These are phyloP conservation scores for Zygaena filipendulae DNA, from an alignment of 2,888 invertebrate genomes.

Conservation along the genomic window DNA sequence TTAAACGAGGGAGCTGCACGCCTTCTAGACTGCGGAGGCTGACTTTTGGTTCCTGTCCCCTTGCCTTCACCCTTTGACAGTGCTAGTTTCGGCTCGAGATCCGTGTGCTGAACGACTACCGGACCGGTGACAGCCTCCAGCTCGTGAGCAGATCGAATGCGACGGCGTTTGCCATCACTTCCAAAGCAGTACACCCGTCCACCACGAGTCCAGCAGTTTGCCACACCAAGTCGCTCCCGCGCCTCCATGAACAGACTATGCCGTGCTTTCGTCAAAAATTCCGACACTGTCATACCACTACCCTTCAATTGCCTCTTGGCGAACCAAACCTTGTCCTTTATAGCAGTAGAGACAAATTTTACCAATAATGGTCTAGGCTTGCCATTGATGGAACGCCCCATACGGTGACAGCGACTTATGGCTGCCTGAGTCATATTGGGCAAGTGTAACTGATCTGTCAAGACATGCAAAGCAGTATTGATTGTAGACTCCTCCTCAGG, in stretches of 20 bases:
- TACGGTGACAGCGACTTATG: neutral
- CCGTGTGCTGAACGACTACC: no score
- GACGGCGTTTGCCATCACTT: no score
- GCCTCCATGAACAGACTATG: conserved; percentile 2
- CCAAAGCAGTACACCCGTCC: no score
- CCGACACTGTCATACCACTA: conserved; percentile 3
- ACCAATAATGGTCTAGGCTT: conserved; percentile 2
- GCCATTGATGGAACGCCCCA: neutral
- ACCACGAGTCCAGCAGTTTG: neutral
- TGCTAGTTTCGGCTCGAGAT: no score
- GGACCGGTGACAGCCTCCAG: no score
- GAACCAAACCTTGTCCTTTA: conserved; percentile 5
- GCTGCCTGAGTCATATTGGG: neutral
- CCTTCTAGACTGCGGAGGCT: no score
- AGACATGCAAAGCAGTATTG: neutral
- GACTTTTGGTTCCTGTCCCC: no score
- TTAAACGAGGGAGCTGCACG: no score
- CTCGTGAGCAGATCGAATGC: no score
- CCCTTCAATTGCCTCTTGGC: conserved; percentile 5
- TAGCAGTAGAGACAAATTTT: conserved; percentile 1
- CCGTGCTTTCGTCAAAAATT: conserved; percentile 5
- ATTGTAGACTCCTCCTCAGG: neutral
- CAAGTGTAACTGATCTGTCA: neutral
- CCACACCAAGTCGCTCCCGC: neutral
- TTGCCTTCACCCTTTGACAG: no score